phyloP scores from a whole-genome alignment of 2,888 invertebrate genomes.

The Apamea sordens region DNA sequence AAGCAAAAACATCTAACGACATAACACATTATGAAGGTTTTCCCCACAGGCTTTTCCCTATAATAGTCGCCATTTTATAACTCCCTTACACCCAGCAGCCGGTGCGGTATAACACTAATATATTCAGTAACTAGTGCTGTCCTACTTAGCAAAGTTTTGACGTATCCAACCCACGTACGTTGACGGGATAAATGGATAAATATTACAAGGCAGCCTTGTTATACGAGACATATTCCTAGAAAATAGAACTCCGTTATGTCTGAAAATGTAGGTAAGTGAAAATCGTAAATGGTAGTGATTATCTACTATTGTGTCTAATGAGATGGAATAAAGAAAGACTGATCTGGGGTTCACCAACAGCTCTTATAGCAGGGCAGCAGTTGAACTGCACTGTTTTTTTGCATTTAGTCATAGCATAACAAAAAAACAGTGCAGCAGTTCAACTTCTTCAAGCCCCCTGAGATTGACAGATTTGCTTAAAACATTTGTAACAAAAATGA shows the following conservation, averaged over 20 bases:
- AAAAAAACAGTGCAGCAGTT: too few relatives aligned
- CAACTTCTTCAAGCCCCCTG: too few relatives aligned
- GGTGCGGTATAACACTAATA: constrained; percentile 24
- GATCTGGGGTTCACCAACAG: too few relatives aligned
- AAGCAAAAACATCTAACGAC: constrained; percentile 10
- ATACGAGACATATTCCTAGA: neutral
- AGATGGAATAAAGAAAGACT: too few relatives aligned
- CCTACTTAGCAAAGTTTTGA: constrained; percentile 42
- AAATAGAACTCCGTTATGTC: neutral
- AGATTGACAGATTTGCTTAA: too few relatives aligned
- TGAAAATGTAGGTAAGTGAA: neutral
- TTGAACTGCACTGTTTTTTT: too few relatives aligned
- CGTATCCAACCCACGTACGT: constrained; percentile 18
- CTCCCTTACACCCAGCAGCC: constrained; percentile 5
- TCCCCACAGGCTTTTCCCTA: too few relatives aligned
- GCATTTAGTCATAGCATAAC: too few relatives aligned
- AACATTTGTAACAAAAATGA: too few relatives aligned
- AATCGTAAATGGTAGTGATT: neutral
- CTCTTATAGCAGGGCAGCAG: too few relatives aligned
- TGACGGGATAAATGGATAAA: constrained; percentile 8
- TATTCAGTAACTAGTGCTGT: constrained; percentile 51
- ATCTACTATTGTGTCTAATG: neutral
- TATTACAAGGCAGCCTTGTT: constrained; percentile 3
- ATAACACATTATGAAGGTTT: constrained; percentile 10
- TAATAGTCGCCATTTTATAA: constrained; percentile 15